These are phyloP conservation scores for Ylistrum balloti DNA, from an alignment of 1,140 invertebrate genomes.

Conservation along the genomic window DNA sequence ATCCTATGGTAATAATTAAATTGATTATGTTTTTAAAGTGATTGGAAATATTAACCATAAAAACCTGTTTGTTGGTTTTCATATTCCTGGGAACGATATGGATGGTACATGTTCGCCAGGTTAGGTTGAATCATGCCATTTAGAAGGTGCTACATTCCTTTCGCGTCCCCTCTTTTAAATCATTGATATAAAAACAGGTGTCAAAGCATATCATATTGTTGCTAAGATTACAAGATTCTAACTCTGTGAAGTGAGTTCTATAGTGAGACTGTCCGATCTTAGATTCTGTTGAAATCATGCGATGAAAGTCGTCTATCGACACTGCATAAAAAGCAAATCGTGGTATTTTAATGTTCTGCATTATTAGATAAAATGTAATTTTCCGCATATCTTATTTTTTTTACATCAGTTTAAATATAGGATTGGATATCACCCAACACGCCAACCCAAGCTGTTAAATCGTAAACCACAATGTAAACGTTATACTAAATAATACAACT, in stretches of 20 bases:
- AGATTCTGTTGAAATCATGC: not conserved
- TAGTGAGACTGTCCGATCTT: not conserved
- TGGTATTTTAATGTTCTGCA: constrained; percentile 12
- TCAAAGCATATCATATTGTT: not conserved
- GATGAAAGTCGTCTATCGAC: not conserved
- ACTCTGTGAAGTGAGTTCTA: not conserved
- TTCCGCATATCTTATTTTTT: not conserved
- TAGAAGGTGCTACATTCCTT: not conserved
- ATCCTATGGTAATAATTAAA: too few relatives aligned
- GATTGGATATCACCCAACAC: not conserved
- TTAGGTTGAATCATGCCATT: not conserved
- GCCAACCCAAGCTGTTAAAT: not conserved
- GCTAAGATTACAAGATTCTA: not conserved
- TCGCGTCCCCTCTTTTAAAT: not conserved
- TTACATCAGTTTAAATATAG: not conserved
- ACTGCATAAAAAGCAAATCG: not conserved
- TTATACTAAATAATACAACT: constrained; percentile 22
- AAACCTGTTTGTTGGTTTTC: too few relatives aligned
- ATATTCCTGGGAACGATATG: too few relatives aligned
- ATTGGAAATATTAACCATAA: too few relatives aligned
- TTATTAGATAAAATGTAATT: not conserved
- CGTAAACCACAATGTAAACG: not conserved
- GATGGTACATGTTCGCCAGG: not conserved
- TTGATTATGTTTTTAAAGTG: too few relatives aligned
- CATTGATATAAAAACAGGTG: not conserved